These are phyloP conservation scores for Mareca penelope DNA, from an alignment of 2,797 vertebrate species.

Conservation along the genomic window DNA sequence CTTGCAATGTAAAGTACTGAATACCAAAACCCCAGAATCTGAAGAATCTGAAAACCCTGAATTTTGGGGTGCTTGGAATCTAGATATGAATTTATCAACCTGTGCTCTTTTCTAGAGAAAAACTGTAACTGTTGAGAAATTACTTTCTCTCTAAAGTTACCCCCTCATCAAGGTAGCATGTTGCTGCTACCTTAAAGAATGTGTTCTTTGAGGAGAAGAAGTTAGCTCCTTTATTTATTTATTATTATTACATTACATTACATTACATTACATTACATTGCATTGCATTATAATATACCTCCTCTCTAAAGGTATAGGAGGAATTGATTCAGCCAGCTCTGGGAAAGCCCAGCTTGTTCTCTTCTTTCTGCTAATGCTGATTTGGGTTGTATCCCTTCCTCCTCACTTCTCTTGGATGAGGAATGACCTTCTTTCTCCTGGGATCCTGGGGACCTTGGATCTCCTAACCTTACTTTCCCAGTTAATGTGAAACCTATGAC, in stretches of 20 bases:
- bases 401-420: neutral
- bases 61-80: neutral
- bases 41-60: neutral
- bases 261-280: no score
- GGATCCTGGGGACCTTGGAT: neutral
- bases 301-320: neutral
- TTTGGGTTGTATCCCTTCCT: neutral
- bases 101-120: neutral
- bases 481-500: neutral
- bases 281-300: neutral
- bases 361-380: neutral
- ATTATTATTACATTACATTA: no score
- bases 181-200: neutral
- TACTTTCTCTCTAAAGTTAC: neutral
- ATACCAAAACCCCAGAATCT: fast-evolving
- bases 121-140: neutral
- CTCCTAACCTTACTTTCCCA: neutral
- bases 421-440: neutral
- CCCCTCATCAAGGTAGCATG: neutral
- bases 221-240: neutral
- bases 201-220: neutral
- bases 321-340: neutral
- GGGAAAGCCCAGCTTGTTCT: neutral
- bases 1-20: neutral
- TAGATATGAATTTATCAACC: neutral